Percentiles rank a stretch among this genome's conserved stretches.
Conservation (phyloP, 2,113 vertebrate species). For the Colaptes auratus region DNA sequence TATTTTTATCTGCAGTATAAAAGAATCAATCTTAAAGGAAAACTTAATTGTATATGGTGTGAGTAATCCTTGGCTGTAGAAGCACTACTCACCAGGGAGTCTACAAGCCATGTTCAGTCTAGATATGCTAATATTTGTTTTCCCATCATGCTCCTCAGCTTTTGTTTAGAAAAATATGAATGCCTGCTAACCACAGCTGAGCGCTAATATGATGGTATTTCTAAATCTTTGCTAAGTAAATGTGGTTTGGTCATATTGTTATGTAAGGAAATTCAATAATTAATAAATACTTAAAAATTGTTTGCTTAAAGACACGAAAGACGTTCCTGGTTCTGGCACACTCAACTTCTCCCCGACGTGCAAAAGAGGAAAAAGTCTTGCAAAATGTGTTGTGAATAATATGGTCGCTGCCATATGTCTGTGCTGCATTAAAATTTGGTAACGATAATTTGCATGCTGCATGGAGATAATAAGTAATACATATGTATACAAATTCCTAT, state of each 20-base stretch:
- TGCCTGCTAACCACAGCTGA: not conserved
- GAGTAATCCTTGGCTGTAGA: slow-evolving; percentile 58
- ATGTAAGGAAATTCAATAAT: not conserved
- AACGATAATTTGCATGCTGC: not conserved
- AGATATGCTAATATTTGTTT: slow-evolving; percentile 65
- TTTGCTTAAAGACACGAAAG: not conserved
- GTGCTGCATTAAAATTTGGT: not conserved
- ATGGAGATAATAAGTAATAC: not conserved
- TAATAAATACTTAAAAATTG: not conserved
- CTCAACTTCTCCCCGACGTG: not conserved
- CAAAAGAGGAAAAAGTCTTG: not conserved
- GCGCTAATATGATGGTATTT: not conserved
- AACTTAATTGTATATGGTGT: slow-evolving; percentile 54
- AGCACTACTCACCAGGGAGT: slow-evolving; percentile 36
- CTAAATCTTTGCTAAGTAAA: not conserved
- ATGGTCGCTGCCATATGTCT: not conserved
- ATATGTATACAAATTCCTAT: not conserved
- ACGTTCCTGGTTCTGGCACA: not conserved
- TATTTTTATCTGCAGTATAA: slow-evolving; percentile 47
- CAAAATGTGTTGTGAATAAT: not conserved
- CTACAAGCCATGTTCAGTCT: slow-evolving; percentile 35
- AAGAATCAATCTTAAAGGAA: slow-evolving; percentile 46
- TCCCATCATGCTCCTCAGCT: slow-evolving; percentile 23
- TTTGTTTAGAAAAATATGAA: slow-evolving; percentile 40
- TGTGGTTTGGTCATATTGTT: not conserved